Evolutionary conservation across 2,113 vertebrate genomes (phyloP), one percentile per base, ranked within the genome.

Genomic region (Anarhynchus alexandrinus): DNA sequence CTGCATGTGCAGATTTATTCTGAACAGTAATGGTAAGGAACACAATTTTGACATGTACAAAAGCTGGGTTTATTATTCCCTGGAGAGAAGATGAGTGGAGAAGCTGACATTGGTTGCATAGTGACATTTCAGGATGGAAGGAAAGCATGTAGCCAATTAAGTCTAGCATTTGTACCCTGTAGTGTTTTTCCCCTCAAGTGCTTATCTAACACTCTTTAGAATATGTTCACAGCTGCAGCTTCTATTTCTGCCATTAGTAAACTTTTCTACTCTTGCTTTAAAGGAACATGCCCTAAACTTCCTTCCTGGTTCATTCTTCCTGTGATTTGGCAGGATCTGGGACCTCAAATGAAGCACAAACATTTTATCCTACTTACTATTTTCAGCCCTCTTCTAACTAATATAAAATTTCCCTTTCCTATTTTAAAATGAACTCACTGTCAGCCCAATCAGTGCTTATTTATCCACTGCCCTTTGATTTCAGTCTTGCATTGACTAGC

Each of bases 81-180:
- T 55, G 81, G 78, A 90, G 92, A 93, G 95, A 94, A 93, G 86
- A 97, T 87, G 93, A 95, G 95, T 95, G 66, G 91, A 95, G 81
- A 90, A 91, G 49, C 71, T 97, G 86, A 96, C 93, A 94, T 82
- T 91, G 91, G 94, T 72, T 97, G 65, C 84, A 79, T 30, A 93
- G 94, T 96, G 96, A 97, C 96, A 97, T 96, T 96, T 97, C 93
- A 95, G 93, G 91, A 97, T 97, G 84, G 93, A 93, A 93, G 88
- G 81, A 25, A 96, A 64, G 81, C 96, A 82, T 94, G 88, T 73
- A 95, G 89, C 84, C 95, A 97, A 96, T 97, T 97, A 95, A 96
- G 82, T 85, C 84, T 96, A 96, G 78, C 84, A 94, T 96, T 97
- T 97, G 93, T 96, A 97, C 88, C 96, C 95, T 93, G 95, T 95